These are phyloP conservation scores for Corythornis leucogaster DNA, from an alignment of 2,797 vertebrate species.

Conservation along the genomic window DNA sequence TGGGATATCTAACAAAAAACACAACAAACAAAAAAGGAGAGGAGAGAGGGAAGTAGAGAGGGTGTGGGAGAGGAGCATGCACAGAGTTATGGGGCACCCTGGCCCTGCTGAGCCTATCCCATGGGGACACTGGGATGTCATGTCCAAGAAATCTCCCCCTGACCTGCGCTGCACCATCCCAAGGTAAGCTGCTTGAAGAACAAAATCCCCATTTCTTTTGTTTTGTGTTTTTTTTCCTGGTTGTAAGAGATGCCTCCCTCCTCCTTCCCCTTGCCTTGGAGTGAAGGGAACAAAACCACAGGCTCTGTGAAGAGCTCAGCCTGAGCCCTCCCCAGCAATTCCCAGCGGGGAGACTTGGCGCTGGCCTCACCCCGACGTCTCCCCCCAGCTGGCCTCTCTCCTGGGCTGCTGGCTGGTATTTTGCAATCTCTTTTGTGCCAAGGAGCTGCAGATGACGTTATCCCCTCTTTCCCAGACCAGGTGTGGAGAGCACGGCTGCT, in stretches of 20 bases:
- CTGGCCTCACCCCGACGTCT: not conserved
- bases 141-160: not conserved
- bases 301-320: not conserved
- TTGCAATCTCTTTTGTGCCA: not conserved
- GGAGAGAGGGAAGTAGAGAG: not conserved
- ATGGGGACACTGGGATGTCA: fast-evolving
- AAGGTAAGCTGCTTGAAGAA: not conserved
- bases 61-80: not conserved
- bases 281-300: not conserved
- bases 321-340: not conserved
- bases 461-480: conserved; percentile 4
- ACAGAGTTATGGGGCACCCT: not conserved
- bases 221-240: not conserved
- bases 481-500: conserved; percentile 3
- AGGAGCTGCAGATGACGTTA: not conserved
- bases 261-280: not conserved
- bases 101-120: not conserved
- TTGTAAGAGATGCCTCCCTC: not conserved
- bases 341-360: conserved; percentile 17
- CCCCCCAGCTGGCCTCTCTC: conserved; percentile 43
- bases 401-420: conserved; percentile 7
- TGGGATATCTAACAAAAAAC: not conserved
- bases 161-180: fast-evolving
- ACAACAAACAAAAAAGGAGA: too few species aligned
- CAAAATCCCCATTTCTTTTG: not conserved